Base-by-base conservation (phyloP, 23 tunicate species). In the Phallusia fumigata region DNA sequence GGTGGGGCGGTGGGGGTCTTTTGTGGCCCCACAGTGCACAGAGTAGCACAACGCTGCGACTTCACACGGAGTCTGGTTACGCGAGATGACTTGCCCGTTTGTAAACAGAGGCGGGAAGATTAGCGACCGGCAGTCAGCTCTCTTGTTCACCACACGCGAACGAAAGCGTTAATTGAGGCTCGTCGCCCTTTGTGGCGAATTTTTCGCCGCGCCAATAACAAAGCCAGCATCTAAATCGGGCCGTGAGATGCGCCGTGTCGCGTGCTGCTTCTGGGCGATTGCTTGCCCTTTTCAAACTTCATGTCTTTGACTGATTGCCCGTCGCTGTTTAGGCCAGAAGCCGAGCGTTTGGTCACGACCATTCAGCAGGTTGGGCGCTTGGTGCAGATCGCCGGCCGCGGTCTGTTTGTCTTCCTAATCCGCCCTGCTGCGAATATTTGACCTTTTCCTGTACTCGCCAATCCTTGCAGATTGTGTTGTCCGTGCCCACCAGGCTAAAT, bases 81-180 rank as follows among this genome's bases (percentile, higher is more conserved):
- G 16, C 69, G 69, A 22, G 26, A 22, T 58, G 69, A 3, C 28
- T 21, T 58, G 69, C 69, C 69, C 28, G 69, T 22, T 58, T 24
- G 69, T 58, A 58, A 58, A 58, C 69, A 58, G 69, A 58, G 69
- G 69, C 69, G 69, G 69, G 69, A 58, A 58, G 69, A 58, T 58
- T 58, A 58, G 69, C 69, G 69, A 58, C 69, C 69, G 26, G 16
- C 28, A 24, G 69, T 22, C 28, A 22, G 69, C 28, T 58, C 69
- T 58, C 69, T 58, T 58, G 69, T 58, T 58, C 69, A 16, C 69
- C 69, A 58, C 69, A 58, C 69, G 69, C 69, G 69, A 58, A 24
- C 69, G 69, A 58, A 58, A 58, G 69, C 69, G 69, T 58, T 58
- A 58, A 58, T 58, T 58, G 69, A 58, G 5, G 26, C 69, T 24